Evolutionary conservation across 1,140 invertebrate species (phyloP).

Genomic region (Drosophila obscura): DNA sequence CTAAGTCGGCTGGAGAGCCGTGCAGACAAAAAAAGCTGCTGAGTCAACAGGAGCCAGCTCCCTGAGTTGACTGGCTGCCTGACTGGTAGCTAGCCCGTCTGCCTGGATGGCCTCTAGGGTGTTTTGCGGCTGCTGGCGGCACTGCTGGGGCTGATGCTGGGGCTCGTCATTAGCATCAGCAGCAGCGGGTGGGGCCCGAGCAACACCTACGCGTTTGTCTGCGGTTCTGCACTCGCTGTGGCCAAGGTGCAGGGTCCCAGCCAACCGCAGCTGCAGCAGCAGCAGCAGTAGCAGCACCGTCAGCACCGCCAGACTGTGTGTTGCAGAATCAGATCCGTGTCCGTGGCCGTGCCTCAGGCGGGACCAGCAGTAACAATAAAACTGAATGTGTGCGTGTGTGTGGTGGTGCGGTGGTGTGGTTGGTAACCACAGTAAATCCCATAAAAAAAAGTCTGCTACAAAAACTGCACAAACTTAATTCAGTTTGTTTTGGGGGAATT

Average conservation of each 20-base stretch:
- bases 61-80: slow-evolving; percentile 29
- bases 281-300: slow-evolving; percentile 4
- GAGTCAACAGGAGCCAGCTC: slow-evolving; percentile 66
- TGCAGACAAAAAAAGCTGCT: slow-evolving; percentile 53
- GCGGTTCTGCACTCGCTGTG: slow-evolving; percentile 65
- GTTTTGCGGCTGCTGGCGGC: slow-evolving; percentile 35
- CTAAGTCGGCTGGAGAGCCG: slow-evolving; percentile 48
- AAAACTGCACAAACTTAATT: slow-evolving; percentile 66
- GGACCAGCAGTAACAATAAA: slow-evolving; percentile 63
- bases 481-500: slow-evolving; percentile 66
- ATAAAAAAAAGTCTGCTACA: slow-evolving; percentile 37
- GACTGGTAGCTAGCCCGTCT: slow-evolving; percentile 10
- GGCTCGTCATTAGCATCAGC: slow-evolving; percentile 75
- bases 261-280: slow-evolving; percentile 54
- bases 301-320: slow-evolving; percentile 1
- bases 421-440: slow-evolving; percentile 42
- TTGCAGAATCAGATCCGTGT: slow-evolving; percentile 19
- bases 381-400: slow-evolving; percentile 51
- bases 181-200: slow-evolving; percentile 22
- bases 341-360: slow-evolving; percentile 23
- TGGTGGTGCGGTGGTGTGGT: slow-evolving; percentile 31
- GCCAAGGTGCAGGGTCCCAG: slow-evolving; percentile 63
- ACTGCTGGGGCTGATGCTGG: slow-evolving; percentile 5
- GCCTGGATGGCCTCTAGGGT: slow-evolving; percentile 28
- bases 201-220: slow-evolving; percentile 73